Conservation (phyloP, 2,797 vertebrate genomes). For the Carapus acus region DNA sequence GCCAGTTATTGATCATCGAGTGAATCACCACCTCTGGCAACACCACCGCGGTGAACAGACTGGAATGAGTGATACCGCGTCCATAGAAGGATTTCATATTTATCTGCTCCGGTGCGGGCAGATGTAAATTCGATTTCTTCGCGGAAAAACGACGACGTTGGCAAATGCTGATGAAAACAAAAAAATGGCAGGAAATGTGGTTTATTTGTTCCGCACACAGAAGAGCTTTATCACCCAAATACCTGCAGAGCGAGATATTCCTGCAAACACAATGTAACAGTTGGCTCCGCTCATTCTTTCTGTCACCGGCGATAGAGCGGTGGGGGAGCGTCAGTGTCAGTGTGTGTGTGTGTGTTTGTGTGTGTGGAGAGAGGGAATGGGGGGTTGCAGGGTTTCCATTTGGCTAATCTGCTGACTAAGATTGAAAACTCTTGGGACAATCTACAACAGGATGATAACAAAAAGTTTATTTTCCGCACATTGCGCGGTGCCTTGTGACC, state of each 20-base stretch:
- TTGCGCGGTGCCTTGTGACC: conserved; percentile 17
- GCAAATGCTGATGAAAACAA: conserved; percentile 28
- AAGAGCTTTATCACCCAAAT: conserved; percentile 42
- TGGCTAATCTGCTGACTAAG: conserved; percentile 7
- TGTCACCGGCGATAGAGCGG: no score
- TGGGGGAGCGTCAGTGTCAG: no score
- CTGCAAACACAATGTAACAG: conserved; percentile 21
- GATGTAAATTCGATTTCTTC: background rate
- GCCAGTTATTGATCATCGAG: conserved; percentile 7
- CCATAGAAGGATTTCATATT: conserved; percentile 11
- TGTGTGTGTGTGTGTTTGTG: no score
- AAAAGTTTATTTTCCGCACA: conserved; percentile 2
- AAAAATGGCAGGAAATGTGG: conserved; percentile 39
- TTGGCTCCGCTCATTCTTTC: no score
- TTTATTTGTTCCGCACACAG: conserved; percentile 6
- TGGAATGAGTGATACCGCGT: conserved; percentile 11
- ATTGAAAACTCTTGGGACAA: conserved; percentile 9
- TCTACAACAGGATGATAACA: background rate
- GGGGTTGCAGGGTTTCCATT: background rate
- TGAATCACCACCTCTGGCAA: conserved; percentile 19
- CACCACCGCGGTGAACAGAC: background rate
- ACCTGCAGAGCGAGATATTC: conserved; percentile 20
- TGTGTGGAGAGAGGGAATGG: no score
- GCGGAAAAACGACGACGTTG: no score
- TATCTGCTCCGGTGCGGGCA: conserved; percentile 1